Evolutionary conservation across 2,888 invertebrate species (phyloP).

Genomic region (Melanchra persicariae): DNA sequence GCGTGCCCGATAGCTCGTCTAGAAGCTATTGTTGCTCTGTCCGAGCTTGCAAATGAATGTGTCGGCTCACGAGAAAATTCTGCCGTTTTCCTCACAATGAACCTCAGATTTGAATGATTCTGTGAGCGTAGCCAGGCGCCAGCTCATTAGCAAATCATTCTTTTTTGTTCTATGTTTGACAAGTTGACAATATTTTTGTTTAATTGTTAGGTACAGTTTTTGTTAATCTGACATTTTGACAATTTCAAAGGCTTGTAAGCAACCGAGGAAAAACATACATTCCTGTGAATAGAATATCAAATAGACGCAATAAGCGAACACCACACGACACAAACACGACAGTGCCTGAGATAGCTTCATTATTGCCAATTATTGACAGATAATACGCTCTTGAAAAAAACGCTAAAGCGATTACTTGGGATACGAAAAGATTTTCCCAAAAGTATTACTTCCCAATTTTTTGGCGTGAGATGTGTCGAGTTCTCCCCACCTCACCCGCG

Average conservation of each 20-base stretch:
- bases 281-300: neutral
- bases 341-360: neutral
- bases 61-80: conserved; percentile 9
- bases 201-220: neutral
- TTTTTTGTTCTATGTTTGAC: neutral
- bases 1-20: neutral
- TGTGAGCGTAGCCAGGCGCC: neutral
- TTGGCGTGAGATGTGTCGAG: neutral
- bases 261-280: no score
- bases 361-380: conserved; percentile 23
- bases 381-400: conserved; percentile 3
- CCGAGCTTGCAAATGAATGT: conserved; percentile 21
- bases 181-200: neutral
- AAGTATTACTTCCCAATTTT: conserved; percentile 14
- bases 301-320: no score
- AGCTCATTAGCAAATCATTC: conserved; percentile 4
- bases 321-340: neutral
- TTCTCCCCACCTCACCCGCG: neutral
- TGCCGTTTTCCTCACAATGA: conserved; percentile 23
- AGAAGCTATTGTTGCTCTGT: conserved; percentile 18
- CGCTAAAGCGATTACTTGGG: conserved; percentile 18
- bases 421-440: conserved; percentile 22
- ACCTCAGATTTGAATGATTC: conserved; percentile 13
- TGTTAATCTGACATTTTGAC: neutral
- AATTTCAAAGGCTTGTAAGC: neutral